Evolutionary conservation across 2,113 vertebrate genomes (phyloP).

Genomic region (Chaetorhynchus papuensis): DNA sequence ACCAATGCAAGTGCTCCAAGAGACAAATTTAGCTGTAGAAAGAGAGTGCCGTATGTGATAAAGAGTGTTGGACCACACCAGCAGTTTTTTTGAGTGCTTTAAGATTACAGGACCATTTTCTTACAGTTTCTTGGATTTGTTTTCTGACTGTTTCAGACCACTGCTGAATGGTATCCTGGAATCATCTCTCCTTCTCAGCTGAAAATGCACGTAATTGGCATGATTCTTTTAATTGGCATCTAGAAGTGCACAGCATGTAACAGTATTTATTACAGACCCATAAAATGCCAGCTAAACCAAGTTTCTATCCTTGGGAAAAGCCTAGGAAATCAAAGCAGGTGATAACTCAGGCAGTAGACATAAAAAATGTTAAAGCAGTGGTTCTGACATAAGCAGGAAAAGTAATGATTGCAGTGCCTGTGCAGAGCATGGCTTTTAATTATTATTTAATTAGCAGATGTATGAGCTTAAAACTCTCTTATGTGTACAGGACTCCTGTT

Average conservation of each 20-base stretch:
- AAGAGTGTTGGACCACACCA: neutral
- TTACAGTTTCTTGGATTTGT: neutral
- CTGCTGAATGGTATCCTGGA: neutral
- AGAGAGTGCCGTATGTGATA: neutral
- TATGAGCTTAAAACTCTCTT: neutral
- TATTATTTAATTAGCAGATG: neutral
- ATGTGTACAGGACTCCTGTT: neutral
- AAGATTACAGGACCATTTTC: neutral
- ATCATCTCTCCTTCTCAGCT: neutral
- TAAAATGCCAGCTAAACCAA: neutral
- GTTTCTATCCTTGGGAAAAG: neutral
- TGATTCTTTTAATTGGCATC: neutral
- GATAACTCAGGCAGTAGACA: neutral
- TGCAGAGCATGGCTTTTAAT: neutral
- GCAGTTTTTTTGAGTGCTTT: neutral
- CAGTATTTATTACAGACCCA: neutral
- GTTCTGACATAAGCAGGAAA: neutral
- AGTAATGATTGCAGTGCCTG: neutral
- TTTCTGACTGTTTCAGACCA: neutral
- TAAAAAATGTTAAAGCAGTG: neutral
- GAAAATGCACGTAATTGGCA: neutral
- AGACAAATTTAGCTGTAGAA: neutral
- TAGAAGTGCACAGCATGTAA: neutral
- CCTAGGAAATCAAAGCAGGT: neutral
- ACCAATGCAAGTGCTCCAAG: neutral